Base-by-base conservation (phyloP, 2,797 vertebrate species). In the Gadopsis marmoratus region DNA sequence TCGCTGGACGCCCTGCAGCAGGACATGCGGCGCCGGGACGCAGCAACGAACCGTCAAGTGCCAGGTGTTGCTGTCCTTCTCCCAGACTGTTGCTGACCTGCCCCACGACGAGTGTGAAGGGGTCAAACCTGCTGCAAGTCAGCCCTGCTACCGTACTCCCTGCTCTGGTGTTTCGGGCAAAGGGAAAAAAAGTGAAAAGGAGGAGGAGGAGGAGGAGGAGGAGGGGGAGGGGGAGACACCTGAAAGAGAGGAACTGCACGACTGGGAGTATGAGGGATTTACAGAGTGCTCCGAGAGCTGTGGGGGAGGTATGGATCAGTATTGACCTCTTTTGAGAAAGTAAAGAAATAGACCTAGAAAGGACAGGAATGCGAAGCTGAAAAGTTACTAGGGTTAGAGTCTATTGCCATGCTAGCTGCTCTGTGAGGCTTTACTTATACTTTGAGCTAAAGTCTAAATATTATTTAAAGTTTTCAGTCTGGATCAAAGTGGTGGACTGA, bases 221-320 rank as follows among this genome's bases (percentile, higher is more conserved):
- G 33, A 33, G 33, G 37, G 11, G 39, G 41, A 74, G 21, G 60
- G n/a, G 5, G 79, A 89, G 16, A 71, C 47, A 21, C 82, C 76
- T 3, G 79, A 90, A 54, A 92, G 92, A 37, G 96, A 97, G 53
- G 96, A 97, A 83, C 95, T 97, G 10, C 96, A 97, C 48, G 97
- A 98, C 88, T 99, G 98, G 98, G 97, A 99, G 74, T 98, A 98
- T 0, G 95, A 97, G 59, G 98, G 97, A 5, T 98, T 98, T 92
- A 97, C 97, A 0, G 96, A 97, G 85, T 99, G 98, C 86, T 98
- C 98, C 0, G 94, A 97, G 87, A 96, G 96, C 5, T 99, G 98
- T 78, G 97, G 96, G 66, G 97, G 97, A 96, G 98, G 98, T 99
- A 94, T 82, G 93, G 69, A 62, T 65, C 65, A 43, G 61, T 12